These are phyloP conservation scores for Drosophila pegasa DNA, from an alignment of 2,888 invertebrate species.

Conservation along the genomic window DNA sequence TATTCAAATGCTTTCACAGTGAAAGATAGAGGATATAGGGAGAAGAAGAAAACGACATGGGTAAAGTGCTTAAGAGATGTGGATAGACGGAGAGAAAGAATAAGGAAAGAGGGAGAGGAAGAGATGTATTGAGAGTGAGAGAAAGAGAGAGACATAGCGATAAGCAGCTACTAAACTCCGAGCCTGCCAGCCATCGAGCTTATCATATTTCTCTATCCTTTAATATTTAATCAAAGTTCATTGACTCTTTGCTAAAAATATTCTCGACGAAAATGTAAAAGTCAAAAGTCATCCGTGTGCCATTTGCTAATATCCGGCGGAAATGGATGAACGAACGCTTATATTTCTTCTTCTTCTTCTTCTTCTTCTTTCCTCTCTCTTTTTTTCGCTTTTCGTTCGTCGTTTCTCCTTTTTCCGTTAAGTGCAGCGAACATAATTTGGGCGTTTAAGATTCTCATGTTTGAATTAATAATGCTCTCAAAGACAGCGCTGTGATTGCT, in stretches of 20 bases:
- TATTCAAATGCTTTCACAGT: too few relatives aligned
- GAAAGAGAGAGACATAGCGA: background rate
- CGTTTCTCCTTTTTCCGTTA: constrained; percentile 29
- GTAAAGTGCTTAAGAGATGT: too few relatives aligned
- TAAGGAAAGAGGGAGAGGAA: too few relatives aligned
- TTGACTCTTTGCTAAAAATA: constrained; percentile 7
- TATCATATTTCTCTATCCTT: background rate
- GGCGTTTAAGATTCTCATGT: constrained; percentile 61
- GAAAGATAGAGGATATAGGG: too few relatives aligned
- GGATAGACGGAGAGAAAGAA: too few relatives aligned
- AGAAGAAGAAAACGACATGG: background rate
- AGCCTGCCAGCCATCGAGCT: background rate
- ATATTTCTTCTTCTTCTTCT: background rate
- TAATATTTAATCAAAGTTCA: background rate
- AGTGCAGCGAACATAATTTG: constrained; percentile 60
- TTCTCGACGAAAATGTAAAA: background rate
- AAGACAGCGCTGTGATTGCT: constrained; percentile 10
- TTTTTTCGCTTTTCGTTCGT: background rate
- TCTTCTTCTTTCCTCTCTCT: background rate
- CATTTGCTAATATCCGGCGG: constrained; percentile 26
- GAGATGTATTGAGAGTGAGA: background rate
- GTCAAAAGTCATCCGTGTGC: constrained; percentile 15
- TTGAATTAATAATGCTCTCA: constrained; percentile 57
- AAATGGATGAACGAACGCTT: constrained; percentile 26
- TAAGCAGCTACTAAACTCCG: background rate